phyloP scores from a whole-genome alignment of 2,797 vertebrate species.

The Lemur catta region DNA sequence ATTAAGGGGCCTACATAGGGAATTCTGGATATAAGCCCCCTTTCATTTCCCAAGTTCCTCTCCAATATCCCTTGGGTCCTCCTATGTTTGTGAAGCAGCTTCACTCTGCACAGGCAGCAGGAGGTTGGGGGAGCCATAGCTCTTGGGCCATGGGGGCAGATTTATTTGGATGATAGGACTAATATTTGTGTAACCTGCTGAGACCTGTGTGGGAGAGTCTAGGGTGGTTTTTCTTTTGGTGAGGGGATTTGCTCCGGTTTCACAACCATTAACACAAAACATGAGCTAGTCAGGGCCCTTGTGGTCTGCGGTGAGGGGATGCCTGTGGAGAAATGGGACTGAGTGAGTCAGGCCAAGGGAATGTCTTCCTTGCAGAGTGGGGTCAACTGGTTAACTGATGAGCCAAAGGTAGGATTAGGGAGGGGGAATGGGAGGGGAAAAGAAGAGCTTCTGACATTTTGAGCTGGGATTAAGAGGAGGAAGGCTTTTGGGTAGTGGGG shows the following conservation, averaged over 20 bases:
- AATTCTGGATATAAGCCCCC: neutral
- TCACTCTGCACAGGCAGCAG: conserved; percentile 63
- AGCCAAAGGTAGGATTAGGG: conserved; percentile 67
- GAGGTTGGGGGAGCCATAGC: conserved; percentile 28
- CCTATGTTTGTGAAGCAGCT: conserved; percentile 51
- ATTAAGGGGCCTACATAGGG: neutral
- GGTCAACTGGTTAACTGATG: conserved; percentile 74
- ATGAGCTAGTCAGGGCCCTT: conserved; percentile 77
- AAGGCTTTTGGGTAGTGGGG: neutral
- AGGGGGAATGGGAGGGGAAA: neutral
- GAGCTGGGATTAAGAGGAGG: conserved; percentile 29
- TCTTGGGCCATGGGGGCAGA: conserved; percentile 56
- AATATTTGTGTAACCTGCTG: conserved; percentile 75
- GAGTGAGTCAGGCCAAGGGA: conserved; percentile 82
- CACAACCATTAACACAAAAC: conserved; percentile 72
- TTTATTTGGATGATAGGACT: conserved; percentile 73
- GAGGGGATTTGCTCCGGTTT: conserved; percentile 72
- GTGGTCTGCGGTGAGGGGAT: conserved; percentile 76
- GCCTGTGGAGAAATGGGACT: conserved; percentile 78
- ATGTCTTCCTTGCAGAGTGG: conserved; percentile 75
- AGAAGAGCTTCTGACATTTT: conserved; percentile 49
- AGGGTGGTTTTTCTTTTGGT: conserved; percentile 77
- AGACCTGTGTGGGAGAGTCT: conserved; percentile 75
- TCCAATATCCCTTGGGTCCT: conserved; percentile 34
- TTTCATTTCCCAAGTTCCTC: conserved; percentile 24